A percentile compares a stretch with the other conserved stretches of the same genome.
phyloP scores from a whole-genome alignment of 2,113 vertebrate species.

The Hippolais icterina region DNA sequence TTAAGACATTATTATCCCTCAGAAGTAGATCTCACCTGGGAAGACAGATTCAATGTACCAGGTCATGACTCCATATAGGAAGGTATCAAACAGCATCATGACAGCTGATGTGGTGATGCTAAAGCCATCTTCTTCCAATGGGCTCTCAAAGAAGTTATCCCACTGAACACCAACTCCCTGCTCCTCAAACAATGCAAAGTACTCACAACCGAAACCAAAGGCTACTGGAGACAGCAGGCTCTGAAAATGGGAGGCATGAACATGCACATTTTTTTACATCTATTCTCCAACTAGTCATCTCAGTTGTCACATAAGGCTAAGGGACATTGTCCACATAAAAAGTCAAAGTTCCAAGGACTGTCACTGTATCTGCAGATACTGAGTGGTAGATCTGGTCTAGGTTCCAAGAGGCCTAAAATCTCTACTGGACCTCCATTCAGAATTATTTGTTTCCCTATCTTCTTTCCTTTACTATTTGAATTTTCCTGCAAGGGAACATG shows the following conservation, averaged over 20 bases:
- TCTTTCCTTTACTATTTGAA: neutral
- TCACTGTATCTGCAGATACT: fast-evolving
- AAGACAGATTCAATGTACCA: slow-evolving; percentile 98
- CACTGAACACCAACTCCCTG: slow-evolving; percentile 95
- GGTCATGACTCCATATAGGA: slow-evolving; percentile 92
- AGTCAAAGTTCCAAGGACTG: neutral
- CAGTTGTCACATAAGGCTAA: neutral
- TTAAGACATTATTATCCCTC: neutral
- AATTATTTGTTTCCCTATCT: neutral
- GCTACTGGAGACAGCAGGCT: slow-evolving; percentile 95
- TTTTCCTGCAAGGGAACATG: neutral
- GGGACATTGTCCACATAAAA: neutral
- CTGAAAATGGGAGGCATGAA: slow-evolving; percentile 67
- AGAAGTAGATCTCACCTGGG: slow-evolving; percentile 80
- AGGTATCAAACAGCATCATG: slow-evolving; percentile 90
- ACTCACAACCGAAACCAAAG: slow-evolving; percentile 95
- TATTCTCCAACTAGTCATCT: neutral
- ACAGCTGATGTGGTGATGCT: slow-evolving; percentile 86
- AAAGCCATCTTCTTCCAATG: slow-evolving; percentile 86
- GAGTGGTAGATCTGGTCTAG: neutral
- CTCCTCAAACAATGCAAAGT: slow-evolving; percentile 94
- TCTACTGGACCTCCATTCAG: neutral
- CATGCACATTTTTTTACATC: neutral
- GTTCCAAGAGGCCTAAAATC: neutral
- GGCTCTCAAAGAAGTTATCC: slow-evolving; percentile 89